Evolutionary conservation across 2,888 invertebrate genomes (phyloP).

Genomic region (Nemurella pictetii): DNA sequence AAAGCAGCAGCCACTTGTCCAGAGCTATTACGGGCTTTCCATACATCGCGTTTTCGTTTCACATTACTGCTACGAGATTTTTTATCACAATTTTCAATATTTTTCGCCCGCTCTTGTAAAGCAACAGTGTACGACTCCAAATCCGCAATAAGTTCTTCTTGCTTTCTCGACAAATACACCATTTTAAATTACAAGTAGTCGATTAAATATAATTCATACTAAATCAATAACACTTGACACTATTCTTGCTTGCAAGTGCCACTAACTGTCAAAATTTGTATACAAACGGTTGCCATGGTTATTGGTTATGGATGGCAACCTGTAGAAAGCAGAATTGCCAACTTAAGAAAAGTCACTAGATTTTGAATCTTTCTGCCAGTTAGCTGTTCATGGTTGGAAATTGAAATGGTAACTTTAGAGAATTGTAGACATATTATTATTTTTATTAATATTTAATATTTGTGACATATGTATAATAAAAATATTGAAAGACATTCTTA

Average conservation of each 20-base stretch:
- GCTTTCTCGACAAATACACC: conserved; percentile 30
- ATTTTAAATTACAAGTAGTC: not conserved
- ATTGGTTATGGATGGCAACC: too few species aligned
- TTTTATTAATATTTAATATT: too few species aligned
- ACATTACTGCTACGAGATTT: conserved; percentile 1
- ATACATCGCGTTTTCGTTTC: conserved; percentile 31
- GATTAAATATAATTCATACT: not conserved
- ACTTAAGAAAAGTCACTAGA: too few species aligned
- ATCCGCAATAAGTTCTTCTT: conserved; percentile 32
- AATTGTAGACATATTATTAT: too few species aligned
- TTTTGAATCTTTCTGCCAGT: too few species aligned
- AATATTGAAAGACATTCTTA: too few species aligned
- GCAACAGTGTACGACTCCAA: conserved; percentile 34
- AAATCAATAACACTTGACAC: not conserved
- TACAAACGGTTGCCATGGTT: not conserved
- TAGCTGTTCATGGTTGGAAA: too few species aligned
- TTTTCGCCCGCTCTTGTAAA: conserved; percentile 31
- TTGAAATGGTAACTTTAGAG: too few species aligned
- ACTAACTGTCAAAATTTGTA: conserved; percentile 9
- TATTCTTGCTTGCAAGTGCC: not conserved
- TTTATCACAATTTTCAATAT: conserved; percentile 10
- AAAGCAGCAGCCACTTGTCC: conserved; percentile 26
- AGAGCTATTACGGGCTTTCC: conserved; percentile 34
- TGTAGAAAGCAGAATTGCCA: too few species aligned
- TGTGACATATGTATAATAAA: too few species aligned